Base-by-base conservation (phyloP, 1,140 invertebrate genomes). In the Aphelinus atriplicis region DNA sequence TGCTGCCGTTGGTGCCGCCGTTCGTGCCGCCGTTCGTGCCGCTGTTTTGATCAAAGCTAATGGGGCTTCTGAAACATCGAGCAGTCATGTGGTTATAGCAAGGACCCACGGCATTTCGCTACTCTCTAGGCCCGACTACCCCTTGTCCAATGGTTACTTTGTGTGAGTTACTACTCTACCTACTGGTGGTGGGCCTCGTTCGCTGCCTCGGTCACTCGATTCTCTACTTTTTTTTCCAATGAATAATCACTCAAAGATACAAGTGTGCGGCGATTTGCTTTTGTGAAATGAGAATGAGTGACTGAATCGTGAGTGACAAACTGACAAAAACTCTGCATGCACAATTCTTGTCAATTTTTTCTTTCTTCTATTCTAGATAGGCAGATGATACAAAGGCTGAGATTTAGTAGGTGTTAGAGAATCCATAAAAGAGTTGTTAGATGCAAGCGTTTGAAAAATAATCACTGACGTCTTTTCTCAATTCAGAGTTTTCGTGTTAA, bases 391-490 rank as follows among this genome's bases (percentile, higher is more conserved):
- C 26, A 26, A 26, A 26, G 26, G 26, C 26, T 26, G 26, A 26
- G 26, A 26, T 26, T 26, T 26, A 26, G 26, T 26, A 26, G 26
- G 26, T 26, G 26, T 26, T 26, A 26, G 26, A 60, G 42, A 60
- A 60, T 26, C n/a, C 45, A 57, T 47, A 68, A 57, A 48, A 47
- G 6, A 2, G 5, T 7, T 53, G 10, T 45, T 7, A 43, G 56
- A 74, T 68, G 72, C 72, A 68, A 74, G 65, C 57, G 65, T 74
- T 66, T 26, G 26, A 55, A 72, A 64, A 72, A 43, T 64, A 64
- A 75, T 75, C 66, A 75, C 67, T 75, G 73, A 73, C 72, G 72
- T 68, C 47, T 61, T 53, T 42, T 63, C 2, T 26, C 26, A 26
- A 26, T 26, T 26, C 26, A 26, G 26, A 26, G 26, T 26, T 26